Evolutionary conservation across 1,140 invertebrate genomes (phyloP).

Genomic region (Drosophila guanche): DNA sequence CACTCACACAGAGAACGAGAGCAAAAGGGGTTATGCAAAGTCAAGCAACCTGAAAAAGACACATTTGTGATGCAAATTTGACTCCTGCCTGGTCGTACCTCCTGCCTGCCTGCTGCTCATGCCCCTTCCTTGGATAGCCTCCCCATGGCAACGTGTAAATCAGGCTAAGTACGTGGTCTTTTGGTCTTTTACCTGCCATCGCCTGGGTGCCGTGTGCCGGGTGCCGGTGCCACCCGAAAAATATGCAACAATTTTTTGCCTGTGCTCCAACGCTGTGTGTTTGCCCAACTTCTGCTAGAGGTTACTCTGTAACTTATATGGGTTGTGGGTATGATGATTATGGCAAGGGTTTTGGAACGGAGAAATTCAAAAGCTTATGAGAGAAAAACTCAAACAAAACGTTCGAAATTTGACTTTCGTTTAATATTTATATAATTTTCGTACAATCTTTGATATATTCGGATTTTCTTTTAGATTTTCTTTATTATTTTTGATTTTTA

Average conservation of each 20-base stretch:
- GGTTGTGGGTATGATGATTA: background rate
- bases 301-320: background rate
- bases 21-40: constrained; percentile 78
- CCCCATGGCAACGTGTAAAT: constrained; percentile 75
- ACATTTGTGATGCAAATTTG: constrained; percentile 82
- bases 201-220: constrained; percentile 2
- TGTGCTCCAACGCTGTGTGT: constrained; percentile 48
- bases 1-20: no score
- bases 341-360: no score
- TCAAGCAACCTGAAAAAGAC: constrained; percentile 82
- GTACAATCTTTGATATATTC: no score
- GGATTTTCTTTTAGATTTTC: no score
- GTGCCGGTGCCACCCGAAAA: constrained; percentile 38
- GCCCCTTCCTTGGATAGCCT: constrained; percentile 8
- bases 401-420: no score
- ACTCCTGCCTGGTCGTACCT: constrained; percentile 14
- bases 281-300: constrained; percentile 57
- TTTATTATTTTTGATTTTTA: no score
- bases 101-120: constrained; percentile 16
- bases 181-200: constrained; percentile 74
- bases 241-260: constrained; percentile 78
- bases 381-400: no score
- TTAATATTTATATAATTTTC: no score
- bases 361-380: no score
- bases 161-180: constrained; percentile 80